Conservation (phyloP, 2,888 invertebrate genomes). For the Phytoseiulus persimilis region DNA sequence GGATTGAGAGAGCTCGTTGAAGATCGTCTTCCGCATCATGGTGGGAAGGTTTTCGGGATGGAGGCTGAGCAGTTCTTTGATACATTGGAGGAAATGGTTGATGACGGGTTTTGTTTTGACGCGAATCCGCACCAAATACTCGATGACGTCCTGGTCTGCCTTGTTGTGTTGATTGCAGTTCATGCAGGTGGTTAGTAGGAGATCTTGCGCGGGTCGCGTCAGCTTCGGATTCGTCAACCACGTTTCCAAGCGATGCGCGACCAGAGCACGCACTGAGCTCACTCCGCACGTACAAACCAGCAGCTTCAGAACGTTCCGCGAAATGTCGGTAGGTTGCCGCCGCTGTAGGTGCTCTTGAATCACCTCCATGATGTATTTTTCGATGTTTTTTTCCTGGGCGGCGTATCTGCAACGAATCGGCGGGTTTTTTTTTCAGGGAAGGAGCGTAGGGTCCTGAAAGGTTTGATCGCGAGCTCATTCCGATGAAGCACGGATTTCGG, state of each 20-base stretch:
- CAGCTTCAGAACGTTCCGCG: conserved; percentile 76
- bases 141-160: conserved; percentile 67
- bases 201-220: conserved; percentile 80
- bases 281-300: conserved; percentile 76
- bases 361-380: conserved; percentile 71
- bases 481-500: conserved; percentile 42
- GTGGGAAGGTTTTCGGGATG: conserved; percentile 74
- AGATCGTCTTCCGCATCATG: conserved; percentile 79
- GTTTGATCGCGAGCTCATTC: too few relatives aligned
- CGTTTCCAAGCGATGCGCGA: conserved; percentile 71
- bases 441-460: too few relatives aligned
- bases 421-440: conserved; percentile 43
- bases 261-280: conserved; percentile 70
- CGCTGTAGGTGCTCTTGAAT: conserved; percentile 77
- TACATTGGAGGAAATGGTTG: conserved; percentile 74
- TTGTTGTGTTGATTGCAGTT: conserved; percentile 68
- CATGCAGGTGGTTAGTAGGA: conserved; percentile 77
- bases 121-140: conserved; percentile 75
- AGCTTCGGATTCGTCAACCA: conserved; percentile 92
- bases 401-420: conserved; percentile 55
- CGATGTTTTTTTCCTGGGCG: conserved; percentile 61
- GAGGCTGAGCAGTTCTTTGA: conserved; percentile 78
- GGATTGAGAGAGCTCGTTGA: conserved; percentile 79
- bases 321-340: conserved; percentile 69
- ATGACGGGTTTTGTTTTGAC: conserved; percentile 87